Evolutionary conservation across 2,797 vertebrate species (phyloP).

Genomic region (Tragelaphus eurycerus): DNA sequence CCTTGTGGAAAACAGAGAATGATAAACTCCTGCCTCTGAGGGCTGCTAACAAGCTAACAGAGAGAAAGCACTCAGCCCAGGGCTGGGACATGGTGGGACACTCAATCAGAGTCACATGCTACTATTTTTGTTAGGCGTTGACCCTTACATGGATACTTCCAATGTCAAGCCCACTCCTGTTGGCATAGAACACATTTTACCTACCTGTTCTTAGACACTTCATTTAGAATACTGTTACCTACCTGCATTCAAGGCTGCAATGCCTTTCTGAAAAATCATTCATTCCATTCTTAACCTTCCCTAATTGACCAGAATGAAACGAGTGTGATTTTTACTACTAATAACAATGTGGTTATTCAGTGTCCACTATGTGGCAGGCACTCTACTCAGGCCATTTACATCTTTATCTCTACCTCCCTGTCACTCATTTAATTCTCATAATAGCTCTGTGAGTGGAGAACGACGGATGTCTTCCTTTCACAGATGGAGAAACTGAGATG

Average conservation of each 20-base stretch:
- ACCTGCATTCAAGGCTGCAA: background rate
- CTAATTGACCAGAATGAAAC: background rate
- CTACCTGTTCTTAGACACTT: no score
- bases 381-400: background rate
- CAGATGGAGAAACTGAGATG: background rate
- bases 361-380: background rate
- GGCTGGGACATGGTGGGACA: accelerated
- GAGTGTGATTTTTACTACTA: background rate
- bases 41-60: background rate
- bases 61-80: background rate
- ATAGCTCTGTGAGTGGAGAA: background rate
- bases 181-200: background rate
- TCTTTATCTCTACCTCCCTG: background rate
- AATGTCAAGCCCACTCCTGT: background rate
- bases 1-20: background rate
- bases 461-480: background rate
- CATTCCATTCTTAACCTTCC: background rate
- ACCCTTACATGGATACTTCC: background rate
- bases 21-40: background rate
- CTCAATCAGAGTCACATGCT: background rate
- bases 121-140: accelerated
- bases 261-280: background rate
- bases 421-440: background rate
- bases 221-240: background rate
- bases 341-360: background rate